Base-by-base conservation (phyloP, 2,113 vertebrate genomes). In the Carassius gibelio region DNA sequence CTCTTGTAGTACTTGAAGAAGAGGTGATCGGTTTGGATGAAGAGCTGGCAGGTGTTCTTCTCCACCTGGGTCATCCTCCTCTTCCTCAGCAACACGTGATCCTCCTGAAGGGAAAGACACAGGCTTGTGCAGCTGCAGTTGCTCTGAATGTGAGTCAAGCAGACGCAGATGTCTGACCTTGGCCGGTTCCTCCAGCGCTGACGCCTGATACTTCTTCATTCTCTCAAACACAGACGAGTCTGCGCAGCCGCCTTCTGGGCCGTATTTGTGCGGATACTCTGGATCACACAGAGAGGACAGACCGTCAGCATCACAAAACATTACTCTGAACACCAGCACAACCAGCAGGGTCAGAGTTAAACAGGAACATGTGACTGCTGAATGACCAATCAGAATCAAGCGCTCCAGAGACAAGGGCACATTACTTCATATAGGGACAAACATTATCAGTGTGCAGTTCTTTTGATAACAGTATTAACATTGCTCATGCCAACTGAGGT, bases 251-350 rank as follows among this genome's bases (percentile, higher is more conserved):
- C 97, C 97, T 91, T 97, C 96, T 66, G 97, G 95, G 85, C 98
- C 98, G 17, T 99, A 99, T 92, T 98, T 99, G 92, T 99, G 97
- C 11, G 97, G 97, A 90, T 99, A 99, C 90, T 96, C 98, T 99
- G 91, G 42, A 42, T 93, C 55, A 84, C 64, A 7, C 26, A 80
- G 85, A 21, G 68, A 90, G 81, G 87, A 57, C 48, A 84, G 3
- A 57, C 17, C 55, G 5, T 21, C 50, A 52, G 50, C 13, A 50
- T 8, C 38, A 38, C 38, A 6, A 38, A 38, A 38, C 38, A 1
- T 38, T 6, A 38, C 38, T 38, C 38, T 38, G 38, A 38, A 5
- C 38, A 38, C 6, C 5, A 38, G 38, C 4, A 38, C n/a, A n/a
- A n/a, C n/a, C n/a, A n/a, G n/a, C n/a, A n/a, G 38, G 38, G 6